Evolutionary conservation across 2,797 vertebrate species (phyloP), one percentile per base, ranked within the genome.

Genomic region (Euthynnus affinis): DNA sequence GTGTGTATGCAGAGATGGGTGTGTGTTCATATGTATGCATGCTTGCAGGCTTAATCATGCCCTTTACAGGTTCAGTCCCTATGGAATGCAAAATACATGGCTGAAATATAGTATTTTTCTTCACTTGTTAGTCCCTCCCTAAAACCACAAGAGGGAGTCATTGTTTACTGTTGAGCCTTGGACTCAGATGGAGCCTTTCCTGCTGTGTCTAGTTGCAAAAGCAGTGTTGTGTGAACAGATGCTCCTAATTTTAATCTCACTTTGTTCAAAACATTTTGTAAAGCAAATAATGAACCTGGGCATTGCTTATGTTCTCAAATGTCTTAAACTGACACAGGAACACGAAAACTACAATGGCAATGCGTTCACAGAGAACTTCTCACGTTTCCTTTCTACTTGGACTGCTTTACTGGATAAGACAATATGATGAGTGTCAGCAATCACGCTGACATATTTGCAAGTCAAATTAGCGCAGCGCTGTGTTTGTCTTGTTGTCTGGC

Each of bases 111-210:
- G 37, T 37, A 10, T 10, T 42, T 55, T 1, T 65, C 23, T 48
- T 25, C 1, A 22, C 10, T 17, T 48, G 71, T 49, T 6, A 6
- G 62, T 80, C 13, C 32, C 3, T 5, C 7, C 1, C 4, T 34
- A 0, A 0, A 6, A 37, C 80, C 90, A 88, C 88, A 76, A 0
- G 89, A 59, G 70, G 88, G 89, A 71, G 84, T 74, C 75, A 73
- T 76, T 79, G 83, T 67, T 81, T 53, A n/a, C 62, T 27, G 42
- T 1, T 65, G 7, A 29, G 58, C 34, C 0, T 3, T 9, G 2
- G n/a, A 6, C 0, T 37, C 27, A 46, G 13, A 44, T 9, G 9
- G 6, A 42, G 56, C 6, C 23, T 1, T 14, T 20, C 3, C 1
- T 22, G 0, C 6, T 34, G 6, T 34, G 2, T 12, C 3, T 17